phyloP scores from a whole-genome alignment of 1,140 invertebrate species.

The Dryas iulia region DNA sequence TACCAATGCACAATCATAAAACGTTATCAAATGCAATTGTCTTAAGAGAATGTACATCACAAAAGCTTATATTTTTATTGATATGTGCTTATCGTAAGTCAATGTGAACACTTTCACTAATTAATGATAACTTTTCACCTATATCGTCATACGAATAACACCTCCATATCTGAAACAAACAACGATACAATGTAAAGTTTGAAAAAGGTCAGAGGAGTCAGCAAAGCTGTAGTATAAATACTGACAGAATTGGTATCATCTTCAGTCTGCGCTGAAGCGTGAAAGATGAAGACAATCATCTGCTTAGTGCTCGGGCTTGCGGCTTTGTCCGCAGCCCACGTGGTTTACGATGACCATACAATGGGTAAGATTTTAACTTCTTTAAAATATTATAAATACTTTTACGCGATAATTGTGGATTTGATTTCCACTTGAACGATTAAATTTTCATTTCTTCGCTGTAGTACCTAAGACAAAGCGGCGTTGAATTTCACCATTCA shows the following conservation, averaged over 20 bases:
- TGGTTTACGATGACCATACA: constrained; percentile 39
- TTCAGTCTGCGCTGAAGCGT: constrained; percentile 6
- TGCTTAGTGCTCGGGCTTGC: constrained; percentile 51
- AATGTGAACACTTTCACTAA: constrained; percentile 8
- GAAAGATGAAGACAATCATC: constrained; percentile 53
- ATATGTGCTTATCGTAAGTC: neutral
- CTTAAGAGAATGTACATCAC: neutral
- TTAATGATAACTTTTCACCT: constrained; percentile 21
- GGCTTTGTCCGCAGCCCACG: constrained; percentile 50
- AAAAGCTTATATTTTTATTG: neutral
- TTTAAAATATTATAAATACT: constrained; percentile 6
- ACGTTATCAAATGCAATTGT: neutral
- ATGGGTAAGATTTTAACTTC: constrained; percentile 41
- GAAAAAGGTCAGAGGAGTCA: constrained; percentile 14
- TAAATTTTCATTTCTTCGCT: too few species aligned
- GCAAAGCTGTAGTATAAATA: constrained; percentile 22
- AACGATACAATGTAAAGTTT: constrained; percentile 9
- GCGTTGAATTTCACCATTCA: too few species aligned
- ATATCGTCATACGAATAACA: neutral
- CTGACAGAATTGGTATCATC: neutral
- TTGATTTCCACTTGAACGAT: too few species aligned
- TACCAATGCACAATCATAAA: neutral
- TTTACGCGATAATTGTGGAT: too few species aligned
- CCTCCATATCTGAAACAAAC: constrained; percentile 4
- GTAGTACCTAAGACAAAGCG: too few species aligned